Base-by-base conservation (phyloP, 2,797 vertebrate genomes). In the Melanotaenia nigrans region DNA sequence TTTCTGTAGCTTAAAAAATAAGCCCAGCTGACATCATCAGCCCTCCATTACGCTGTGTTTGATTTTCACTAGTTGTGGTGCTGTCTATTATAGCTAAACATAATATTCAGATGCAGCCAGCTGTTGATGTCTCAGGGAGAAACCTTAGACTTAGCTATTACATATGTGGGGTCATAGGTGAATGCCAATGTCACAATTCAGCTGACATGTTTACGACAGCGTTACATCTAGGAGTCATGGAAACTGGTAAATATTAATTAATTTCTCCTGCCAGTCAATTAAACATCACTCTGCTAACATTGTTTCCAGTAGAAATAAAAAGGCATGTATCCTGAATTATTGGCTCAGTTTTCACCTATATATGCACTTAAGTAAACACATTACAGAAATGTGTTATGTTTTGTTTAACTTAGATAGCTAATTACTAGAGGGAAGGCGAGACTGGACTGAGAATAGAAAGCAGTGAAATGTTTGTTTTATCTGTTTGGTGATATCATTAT, bases 81-180 rank as follows among this genome's bases (percentile, higher is more conserved):
- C 47, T 8, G 47, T 51, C 3, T 51, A n/a, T n/a, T 9, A 22
- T 10, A 4, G 14, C 40, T 5, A 16, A 16, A 42, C 16, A 16
- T 42, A 3, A 16, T 51, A n/a, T 49, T 49, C 20, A 33, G 18
- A 28, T 62, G 63, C 57, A 1, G 53, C 59, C 47, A 68, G 68
- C 72, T 12, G 51, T 20, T 20, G 42, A 18, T 14, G 38, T 42
- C 40, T 42, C 42, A 20, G 74, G 67, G 55, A 68, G 68, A 36
- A 40, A 3, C 40, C 60, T 54, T 1, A 11, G 56, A 82, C 4
- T 65, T 25, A 14, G 22, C 18, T 62, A 47, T 83, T 64, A 42
- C 45, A 59, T 71, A 78, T 78, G 56, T 7, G 1, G 65, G 67
- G 66, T 78, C 58, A 33, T 11, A 71, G 69, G 25, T 33, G 67